Percentiles rank a stretch among this genome's conserved stretches.
These are phyloP conservation scores for Girardia tigrina DNA, from an alignment of 2,888 invertebrate genomes.

Conservation along the genomic window DNA sequence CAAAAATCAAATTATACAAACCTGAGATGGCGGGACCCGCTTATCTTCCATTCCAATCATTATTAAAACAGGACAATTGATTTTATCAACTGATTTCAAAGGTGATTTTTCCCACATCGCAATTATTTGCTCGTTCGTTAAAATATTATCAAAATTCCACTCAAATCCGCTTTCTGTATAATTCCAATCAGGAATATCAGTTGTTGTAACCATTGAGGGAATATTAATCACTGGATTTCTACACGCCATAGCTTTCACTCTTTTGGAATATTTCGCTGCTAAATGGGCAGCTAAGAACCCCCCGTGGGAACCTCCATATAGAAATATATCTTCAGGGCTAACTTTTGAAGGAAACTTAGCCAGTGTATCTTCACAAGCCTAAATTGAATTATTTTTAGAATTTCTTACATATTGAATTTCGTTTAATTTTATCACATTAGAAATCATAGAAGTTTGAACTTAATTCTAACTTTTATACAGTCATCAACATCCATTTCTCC, in stretches of 20 bases:
- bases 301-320: conserved; percentile 76
- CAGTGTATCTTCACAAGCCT: neutral
- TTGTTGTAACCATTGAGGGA: conserved; percentile 58
- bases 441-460: neutral
- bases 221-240: conserved; percentile 72
- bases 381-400: neutral
- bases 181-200: conserved; percentile 73
- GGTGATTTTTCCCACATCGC: conserved; percentile 51
- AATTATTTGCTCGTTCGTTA: conserved; percentile 32
- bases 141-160: conserved; percentile 15
- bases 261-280: conserved; percentile 41
- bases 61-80: conserved; percentile 63
- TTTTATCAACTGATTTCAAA: conserved; percentile 36
- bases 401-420: neutral
- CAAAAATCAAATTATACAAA: too few species aligned
- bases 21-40: conserved; percentile 59
- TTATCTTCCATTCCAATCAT: conserved; percentile 68
- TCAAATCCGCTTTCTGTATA: conserved; percentile 40
- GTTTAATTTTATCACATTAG: neutral
- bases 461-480: conserved; percentile 42
- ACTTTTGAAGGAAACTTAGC: conserved; percentile 49
- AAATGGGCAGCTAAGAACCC: conserved; percentile 73
- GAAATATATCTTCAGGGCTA: conserved; percentile 56
- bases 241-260: conserved; percentile 62
- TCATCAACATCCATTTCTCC: conserved; percentile 69